Evolutionary conservation across 2,888 invertebrate species (phyloP).

Genomic region (Orgyia antiqua): DNA sequence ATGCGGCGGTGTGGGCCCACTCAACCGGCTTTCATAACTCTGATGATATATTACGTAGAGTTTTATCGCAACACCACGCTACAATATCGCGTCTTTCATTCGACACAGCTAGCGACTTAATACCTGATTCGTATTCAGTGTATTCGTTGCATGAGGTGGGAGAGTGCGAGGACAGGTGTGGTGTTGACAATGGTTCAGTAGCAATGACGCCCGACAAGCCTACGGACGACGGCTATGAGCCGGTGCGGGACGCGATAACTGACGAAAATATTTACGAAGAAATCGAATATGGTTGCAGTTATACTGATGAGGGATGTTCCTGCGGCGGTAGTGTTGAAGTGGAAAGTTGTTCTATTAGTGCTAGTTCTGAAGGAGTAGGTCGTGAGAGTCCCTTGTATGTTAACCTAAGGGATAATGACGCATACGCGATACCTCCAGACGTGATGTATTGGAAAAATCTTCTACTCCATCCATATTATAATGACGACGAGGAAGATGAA

Average conservation of each 20-base stretch:
- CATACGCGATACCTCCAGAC: conserved; percentile 67
- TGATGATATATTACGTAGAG: conserved; percentile 53
- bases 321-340: conserved; percentile 70
- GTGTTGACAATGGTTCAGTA: conserved; percentile 45
- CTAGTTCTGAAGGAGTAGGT: conserved; percentile 60
- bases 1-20: conserved; percentile 66
- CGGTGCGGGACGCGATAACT: conserved; percentile 61
- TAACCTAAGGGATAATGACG: conserved; percentile 66
- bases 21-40: conserved; percentile 69
- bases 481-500: conserved; percentile 77
- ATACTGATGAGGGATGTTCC: conserved; percentile 67
- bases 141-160: conserved; percentile 67
- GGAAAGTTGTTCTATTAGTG: conserved; percentile 66
- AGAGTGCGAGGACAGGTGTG: conserved; percentile 56
- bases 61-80: conserved; percentile 56
- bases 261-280: conserved; percentile 74
- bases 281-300: conserved; percentile 60
- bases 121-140: conserved; percentile 52
- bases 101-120: conserved; percentile 59
- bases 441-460: conserved; percentile 76
- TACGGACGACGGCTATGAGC: conserved; percentile 69
- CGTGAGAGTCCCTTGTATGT: conserved; percentile 69
- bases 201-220: conserved; percentile 66
- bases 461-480: conserved; percentile 66
- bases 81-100: conserved; percentile 58